Evolutionary conservation across 2,888 invertebrate genomes (phyloP), one percentile per base, ranked within the genome.

Genomic region (Leucania comma): DNA sequence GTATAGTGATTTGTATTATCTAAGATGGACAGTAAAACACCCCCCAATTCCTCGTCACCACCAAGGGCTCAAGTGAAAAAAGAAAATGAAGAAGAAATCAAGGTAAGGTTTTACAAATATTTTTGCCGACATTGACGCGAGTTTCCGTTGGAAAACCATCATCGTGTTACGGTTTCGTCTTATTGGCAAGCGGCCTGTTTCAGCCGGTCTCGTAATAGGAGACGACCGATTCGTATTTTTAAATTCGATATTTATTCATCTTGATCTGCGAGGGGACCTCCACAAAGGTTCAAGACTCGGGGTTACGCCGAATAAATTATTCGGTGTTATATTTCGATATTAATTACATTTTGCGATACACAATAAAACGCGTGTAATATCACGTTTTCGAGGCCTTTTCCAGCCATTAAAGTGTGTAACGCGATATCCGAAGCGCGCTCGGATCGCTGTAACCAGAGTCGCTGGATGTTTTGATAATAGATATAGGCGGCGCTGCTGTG

Each of bases 31-130:
- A 95, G 93, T 81, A 96, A 96, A 91, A 93, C 96, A 50, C 93
- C 96, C 35, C 76, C 90, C 32, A 90, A 93, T 66, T 88, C 93
- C 50, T 86, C 92, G 9, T 92, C 94, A 69, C 94, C 95, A 38
- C 93, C 93, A 14, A 92, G 93, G 76, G 87, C 93, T 57, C 93
- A 92, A 88, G 96, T 97, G 83, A 98, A 98, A 93, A 97, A 97
- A 92, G 97, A 98, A 91, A 95, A 97, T 86, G 97, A 97, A 93
- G 97, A 98, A 95, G 98, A 98, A 95, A 98, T 98, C 91, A 97
- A 97, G 97, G 98, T 98, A 95, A 90, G 88, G 77, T 67, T 63
- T 85, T 81, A 75, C 67, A 79, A 81, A 89, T 84, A 85, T 88
- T 90, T 88, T 87, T 50, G 66, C 61, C 69, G 78, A 86, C 78